These are phyloP conservation scores for Poecilia velifera DNA, from an alignment of 2,797 vertebrate genomes.

Conservation along the genomic window DNA sequence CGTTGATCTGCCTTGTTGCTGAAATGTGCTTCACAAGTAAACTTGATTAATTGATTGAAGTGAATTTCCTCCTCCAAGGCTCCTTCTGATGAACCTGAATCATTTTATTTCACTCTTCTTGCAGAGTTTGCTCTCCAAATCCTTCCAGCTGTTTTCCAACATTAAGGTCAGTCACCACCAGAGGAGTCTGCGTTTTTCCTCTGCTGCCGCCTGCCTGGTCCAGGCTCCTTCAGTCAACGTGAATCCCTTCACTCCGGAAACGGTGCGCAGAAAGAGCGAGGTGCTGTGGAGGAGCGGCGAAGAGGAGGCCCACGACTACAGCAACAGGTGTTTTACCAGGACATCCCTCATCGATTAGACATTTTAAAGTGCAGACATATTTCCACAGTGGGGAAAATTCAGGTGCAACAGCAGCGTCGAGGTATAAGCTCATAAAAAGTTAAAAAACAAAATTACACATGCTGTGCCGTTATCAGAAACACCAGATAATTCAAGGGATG, in stretches of 20 bases:
- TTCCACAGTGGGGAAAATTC: not conserved
- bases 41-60: too few relatives aligned
- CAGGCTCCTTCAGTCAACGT: constrained; percentile 85
- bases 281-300: constrained; percentile 78
- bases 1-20: too few relatives aligned
- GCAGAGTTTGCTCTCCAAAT: constrained; percentile 86
- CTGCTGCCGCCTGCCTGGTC: constrained; percentile 59
- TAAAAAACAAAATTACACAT: not conserved
- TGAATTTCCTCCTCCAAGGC: not conserved
- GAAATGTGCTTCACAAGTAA: too few relatives aligned
- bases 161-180: constrained; percentile 73
- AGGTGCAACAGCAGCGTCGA: not conserved
- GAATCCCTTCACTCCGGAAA: constrained; percentile 94
- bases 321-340: not conserved
- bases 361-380: not conserved
- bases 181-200: constrained; percentile 70
- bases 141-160: constrained; percentile 76
- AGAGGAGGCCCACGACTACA: constrained; percentile 59
- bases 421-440: not conserved
- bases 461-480: too few relatives aligned
- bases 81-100: not conserved
- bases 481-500: too few relatives aligned
- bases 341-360: too few relatives aligned
- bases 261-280: constrained; percentile 79
- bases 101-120: not conserved